A percentile compares a stretch with the other conserved stretches of the same genome.
These are phyloP conservation scores for Charina bottae DNA, from an alignment of 2,113 vertebrate genomes.

Conservation along the genomic window DNA sequence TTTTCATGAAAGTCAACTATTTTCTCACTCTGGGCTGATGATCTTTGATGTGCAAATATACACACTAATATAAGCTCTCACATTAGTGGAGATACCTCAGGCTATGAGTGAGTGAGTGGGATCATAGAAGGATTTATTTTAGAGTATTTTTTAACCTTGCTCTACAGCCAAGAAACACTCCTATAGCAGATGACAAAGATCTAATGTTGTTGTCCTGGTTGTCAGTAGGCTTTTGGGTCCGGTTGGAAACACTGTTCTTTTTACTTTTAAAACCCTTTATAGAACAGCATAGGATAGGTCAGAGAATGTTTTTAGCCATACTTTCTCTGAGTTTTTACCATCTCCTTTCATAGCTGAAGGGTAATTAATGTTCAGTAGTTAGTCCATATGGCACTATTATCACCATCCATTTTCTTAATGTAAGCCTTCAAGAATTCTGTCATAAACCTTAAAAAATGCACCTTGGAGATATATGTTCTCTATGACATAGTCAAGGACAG, in stretches of 20 bases:
- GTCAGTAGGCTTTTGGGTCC: background rate
- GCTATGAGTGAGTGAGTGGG: background rate
- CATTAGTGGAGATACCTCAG: background rate
- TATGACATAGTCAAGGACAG: background rate
- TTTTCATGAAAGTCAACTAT: background rate
- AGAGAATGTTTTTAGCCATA: background rate
- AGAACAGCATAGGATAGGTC: background rate
- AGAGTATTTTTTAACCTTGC: background rate
- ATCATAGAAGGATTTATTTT: background rate
- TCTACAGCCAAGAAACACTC: background rate
- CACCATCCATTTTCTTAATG: conserved; percentile 22
- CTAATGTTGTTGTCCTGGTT: background rate
- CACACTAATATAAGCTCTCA: background rate
- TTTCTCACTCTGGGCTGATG: background rate
- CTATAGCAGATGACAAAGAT: background rate
- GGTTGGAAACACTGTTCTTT: background rate
- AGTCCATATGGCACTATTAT: conserved; percentile 8
- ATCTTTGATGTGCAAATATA: background rate
- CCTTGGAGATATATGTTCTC: background rate
- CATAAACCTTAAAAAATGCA: conserved; percentile 14
- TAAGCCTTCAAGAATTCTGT: conserved; percentile 23
- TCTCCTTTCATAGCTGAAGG: background rate
- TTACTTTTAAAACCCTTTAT: background rate
- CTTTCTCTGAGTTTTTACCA: background rate
- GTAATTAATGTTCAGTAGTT: conserved; percentile 15